A percentile compares a stretch with the other conserved stretches of the same genome.
These are phyloP conservation scores for Urophycis tenuis DNA, from an alignment of 2,797 vertebrate genomes.

Conservation along the genomic window DNA sequence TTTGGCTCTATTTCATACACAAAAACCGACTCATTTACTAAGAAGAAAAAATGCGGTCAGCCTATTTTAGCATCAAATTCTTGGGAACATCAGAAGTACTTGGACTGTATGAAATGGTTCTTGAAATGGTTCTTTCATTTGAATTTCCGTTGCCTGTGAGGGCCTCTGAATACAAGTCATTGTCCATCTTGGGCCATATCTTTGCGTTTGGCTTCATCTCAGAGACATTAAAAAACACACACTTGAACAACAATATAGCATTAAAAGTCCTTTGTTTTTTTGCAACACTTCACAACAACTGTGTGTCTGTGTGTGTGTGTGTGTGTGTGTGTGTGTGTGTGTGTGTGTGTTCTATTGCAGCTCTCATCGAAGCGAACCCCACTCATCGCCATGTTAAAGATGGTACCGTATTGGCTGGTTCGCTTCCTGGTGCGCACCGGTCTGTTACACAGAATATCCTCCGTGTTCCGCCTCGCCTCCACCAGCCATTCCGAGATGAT, in stretches of 20 bases:
- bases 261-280: background rate
- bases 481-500: constrained; percentile 67
- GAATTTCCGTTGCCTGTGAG: background rate
- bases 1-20: background rate
- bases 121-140: no score
- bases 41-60: background rate
- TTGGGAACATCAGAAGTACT: background rate
- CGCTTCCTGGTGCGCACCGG: constrained; percentile 52
- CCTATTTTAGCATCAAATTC: background rate
- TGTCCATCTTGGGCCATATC: background rate
- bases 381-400: constrained; percentile 68
- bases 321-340: no score
- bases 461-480: constrained; percentile 65
- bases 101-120: background rate
- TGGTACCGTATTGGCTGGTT: constrained; percentile 66
- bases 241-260: no score
- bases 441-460: constrained; percentile 64
- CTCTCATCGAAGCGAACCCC: constrained; percentile 46
- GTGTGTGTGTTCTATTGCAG: constrained; percentile 30
- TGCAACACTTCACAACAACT: no score
- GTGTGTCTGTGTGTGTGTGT: no score
- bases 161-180: background rate
- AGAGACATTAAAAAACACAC: background rate
- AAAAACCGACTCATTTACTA: background rate
- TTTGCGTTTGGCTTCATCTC: background rate